phyloP scores from a whole-genome alignment of 2,797 vertebrate genomes.

The Calcarius lapponicus region DNA sequence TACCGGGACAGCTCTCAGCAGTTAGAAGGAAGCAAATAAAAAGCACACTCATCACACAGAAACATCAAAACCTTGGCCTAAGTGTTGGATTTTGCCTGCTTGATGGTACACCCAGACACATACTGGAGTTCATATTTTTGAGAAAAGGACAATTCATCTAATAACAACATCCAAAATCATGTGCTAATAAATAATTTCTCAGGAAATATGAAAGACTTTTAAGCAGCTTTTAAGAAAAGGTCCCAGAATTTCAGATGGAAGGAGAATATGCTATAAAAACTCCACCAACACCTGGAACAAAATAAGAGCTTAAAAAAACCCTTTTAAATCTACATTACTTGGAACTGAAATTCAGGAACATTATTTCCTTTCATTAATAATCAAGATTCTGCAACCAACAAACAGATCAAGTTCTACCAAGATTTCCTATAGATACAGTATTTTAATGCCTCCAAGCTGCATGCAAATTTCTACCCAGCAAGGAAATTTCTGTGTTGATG shows the following conservation, averaged over 20 bases:
- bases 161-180: neutral
- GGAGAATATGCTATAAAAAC: neutral
- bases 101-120: neutral
- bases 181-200: neutral
- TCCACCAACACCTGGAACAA: neutral
- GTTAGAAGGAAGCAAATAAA: neutral
- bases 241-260: neutral
- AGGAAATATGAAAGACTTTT: neutral
- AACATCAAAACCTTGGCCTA: neutral
- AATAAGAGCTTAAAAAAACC: neutral
- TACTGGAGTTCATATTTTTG: neutral
- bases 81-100: neutral
- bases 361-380: neutral
- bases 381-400: neutral
- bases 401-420: constrained; percentile 4
- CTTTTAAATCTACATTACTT: neutral
- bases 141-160: neutral
- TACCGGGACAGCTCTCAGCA: neutral
- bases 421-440: neutral
- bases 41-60: neutral
- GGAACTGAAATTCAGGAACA: neutral
- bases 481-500: constrained; percentile 9
- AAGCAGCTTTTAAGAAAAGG: neutral
- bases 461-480: constrained; percentile 21
- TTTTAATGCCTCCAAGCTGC: constrained; percentile 9